Conservation (phyloP, 2,888 invertebrate genomes). For the Drosophila putrida region DNA sequence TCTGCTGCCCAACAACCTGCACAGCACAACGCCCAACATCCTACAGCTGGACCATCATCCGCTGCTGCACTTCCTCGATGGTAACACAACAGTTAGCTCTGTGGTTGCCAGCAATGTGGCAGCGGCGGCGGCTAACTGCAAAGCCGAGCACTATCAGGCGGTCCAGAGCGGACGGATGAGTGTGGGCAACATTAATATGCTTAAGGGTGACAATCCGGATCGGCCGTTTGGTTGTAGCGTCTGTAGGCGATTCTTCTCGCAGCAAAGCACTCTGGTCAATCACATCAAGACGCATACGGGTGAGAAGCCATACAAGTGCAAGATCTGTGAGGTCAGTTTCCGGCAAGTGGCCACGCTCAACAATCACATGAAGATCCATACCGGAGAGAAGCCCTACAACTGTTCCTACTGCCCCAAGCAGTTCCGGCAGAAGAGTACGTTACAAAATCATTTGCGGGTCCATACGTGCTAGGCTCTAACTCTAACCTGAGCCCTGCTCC, state of each 20-base stretch:
- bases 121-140: slow-evolving; percentile 65
- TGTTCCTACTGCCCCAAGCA: slow-evolving; percentile 84
- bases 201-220: slow-evolving; percentile 77
- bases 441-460: slow-evolving; percentile 82
- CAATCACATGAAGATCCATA: slow-evolving; percentile 83
- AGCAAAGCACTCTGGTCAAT: slow-evolving; percentile 82
- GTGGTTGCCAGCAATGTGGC: slow-evolving; percentile 70
- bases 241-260: slow-evolving; percentile 82
- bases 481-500: background rate
- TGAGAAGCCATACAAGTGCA: slow-evolving; percentile 83
- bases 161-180: slow-evolving; percentile 67
- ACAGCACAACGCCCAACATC: slow-evolving; percentile 69
- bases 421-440: slow-evolving; percentile 83
- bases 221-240: slow-evolving; percentile 82
- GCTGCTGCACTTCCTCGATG: slow-evolving; percentile 82
- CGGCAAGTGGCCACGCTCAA: slow-evolving; percentile 83
- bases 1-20: slow-evolving; percentile 72
- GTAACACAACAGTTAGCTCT: slow-evolving; percentile 83
- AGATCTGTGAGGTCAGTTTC: slow-evolving; percentile 82
- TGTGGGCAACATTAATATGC: slow-evolving; percentile 71
- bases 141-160: slow-evolving; percentile 67
- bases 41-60: slow-evolving; percentile 83
- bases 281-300: slow-evolving; percentile 84
- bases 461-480: slow-evolving; percentile 75
- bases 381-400: slow-evolving; percentile 83